These are phyloP conservation scores for Eubasilissa regina DNA, from an alignment of 1,140 invertebrate genomes.

Conservation along the genomic window DNA sequence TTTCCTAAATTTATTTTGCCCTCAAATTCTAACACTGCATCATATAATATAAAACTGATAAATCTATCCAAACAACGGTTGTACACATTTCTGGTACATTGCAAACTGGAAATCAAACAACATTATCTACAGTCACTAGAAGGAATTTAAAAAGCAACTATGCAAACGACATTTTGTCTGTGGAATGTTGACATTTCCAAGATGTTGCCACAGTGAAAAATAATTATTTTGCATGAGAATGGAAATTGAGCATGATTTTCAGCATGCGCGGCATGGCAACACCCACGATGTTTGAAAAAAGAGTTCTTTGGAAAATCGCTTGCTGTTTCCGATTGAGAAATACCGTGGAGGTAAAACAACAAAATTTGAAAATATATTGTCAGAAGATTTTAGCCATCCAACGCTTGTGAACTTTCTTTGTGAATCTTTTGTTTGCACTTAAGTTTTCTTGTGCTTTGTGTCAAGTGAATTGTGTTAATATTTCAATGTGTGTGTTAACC, in stretches of 20 bases:
- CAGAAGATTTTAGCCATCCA: slow-evolving; percentile 10
- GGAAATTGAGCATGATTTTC: slow-evolving; percentile 28
- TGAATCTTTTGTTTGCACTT: slow-evolving; percentile 27
- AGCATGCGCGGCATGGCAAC: slow-evolving; percentile 33
- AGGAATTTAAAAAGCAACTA: slow-evolving; percentile 18
- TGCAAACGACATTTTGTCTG: slow-evolving; percentile 26
- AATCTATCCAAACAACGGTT: neutral
- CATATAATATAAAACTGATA: neutral
- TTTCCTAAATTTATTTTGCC: slow-evolving; percentile 5
- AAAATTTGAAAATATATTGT: slow-evolving; percentile 3
- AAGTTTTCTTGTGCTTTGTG: slow-evolving; percentile 37
- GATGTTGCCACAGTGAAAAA: slow-evolving; percentile 27
- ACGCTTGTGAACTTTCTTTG: slow-evolving; percentile 16
- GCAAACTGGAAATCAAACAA: no score
- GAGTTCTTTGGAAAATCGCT: slow-evolving; percentile 14
- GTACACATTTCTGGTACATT: neutral
- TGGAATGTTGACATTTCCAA: slow-evolving; percentile 14
- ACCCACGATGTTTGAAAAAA: slow-evolving; percentile 25
- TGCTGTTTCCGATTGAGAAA: slow-evolving; percentile 32
- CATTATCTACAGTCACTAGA: neutral
- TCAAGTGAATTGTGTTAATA: slow-evolving; percentile 36
- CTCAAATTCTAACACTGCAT: neutral
- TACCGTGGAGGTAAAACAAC: slow-evolving; percentile 3
- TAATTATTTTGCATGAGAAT: slow-evolving; percentile 33
- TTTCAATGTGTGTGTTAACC: slow-evolving; percentile 40